Percentiles rank a stretch among this genome's conserved stretches.
Evolutionary conservation across 2,113 vertebrate species (phyloP).

Genomic region (Leucopternis melanops): DNA sequence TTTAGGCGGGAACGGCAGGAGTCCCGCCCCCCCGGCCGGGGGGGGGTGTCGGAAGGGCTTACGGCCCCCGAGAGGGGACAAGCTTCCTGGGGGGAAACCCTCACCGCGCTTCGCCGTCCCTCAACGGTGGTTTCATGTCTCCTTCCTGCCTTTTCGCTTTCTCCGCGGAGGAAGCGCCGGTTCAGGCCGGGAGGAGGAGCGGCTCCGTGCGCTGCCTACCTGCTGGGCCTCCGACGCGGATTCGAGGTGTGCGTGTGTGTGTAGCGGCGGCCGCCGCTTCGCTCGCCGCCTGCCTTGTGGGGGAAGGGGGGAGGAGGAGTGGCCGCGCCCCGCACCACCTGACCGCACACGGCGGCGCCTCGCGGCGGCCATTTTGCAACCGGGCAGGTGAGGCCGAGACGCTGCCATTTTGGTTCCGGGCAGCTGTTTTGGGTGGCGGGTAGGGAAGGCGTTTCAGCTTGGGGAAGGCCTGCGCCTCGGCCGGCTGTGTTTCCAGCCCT

Average conservation of each 20-base stretch:
- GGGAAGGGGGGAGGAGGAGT: not conserved
- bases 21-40: not conserved
- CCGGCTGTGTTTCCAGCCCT: not conserved
- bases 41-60: too few relatives aligned
- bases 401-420: not conserved
- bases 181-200: not conserved
- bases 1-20: not conserved
- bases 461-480: too few relatives aligned
- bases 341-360: not conserved
- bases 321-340: not conserved
- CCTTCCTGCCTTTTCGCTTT: not conserved
- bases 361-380: not conserved
- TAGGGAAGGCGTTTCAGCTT: fast-evolving
- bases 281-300: not conserved
- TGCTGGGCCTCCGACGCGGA: not conserved
- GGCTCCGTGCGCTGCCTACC: not conserved
- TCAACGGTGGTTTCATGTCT: not conserved
- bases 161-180: not conserved
- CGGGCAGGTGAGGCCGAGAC: fast-evolving
- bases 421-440: not conserved
- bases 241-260: too few relatives aligned
- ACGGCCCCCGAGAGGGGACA: not conserved
- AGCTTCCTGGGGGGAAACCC: not conserved
- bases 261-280: not conserved
- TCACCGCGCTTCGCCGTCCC: not conserved